Evolutionary conservation across 2,888 invertebrate genomes (phyloP), one percentile per base, ranked within the genome.

Genomic region (Drosophila mercatorum): DNA sequence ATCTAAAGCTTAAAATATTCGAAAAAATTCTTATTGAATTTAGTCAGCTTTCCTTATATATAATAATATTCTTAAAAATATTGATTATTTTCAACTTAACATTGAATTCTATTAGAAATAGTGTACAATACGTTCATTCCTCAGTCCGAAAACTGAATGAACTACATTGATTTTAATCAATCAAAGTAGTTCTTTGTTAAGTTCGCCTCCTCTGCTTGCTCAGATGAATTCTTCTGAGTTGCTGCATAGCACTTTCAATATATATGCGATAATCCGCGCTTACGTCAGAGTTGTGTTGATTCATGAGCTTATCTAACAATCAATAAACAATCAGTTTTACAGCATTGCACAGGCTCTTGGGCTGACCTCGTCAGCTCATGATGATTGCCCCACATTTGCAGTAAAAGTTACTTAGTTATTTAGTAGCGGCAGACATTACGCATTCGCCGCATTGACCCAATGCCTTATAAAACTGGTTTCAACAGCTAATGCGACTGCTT

Each of bases 401-500:
- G 51, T 31, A 56, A 55, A 49, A 47, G 43, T 14, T 56, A 41
- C 49, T 69, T 56, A 59, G 47, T 57, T 40, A 14, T 40, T 49
- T 53, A 64, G 36, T 59, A 61, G 64, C 34, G 5, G 49, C 34
- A 17, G 17, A 46, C 49, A 78, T 74, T 77, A 63, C 62, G 49
- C 61, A 74, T 65, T 40, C 66, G 63, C 43, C 22, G 52, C 75
- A 53, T 61, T 79, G 75, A 75, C 75, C 79, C 63, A 78, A 63
- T 72, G 62, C 26, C 65, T 65, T 78, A 58, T 68, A 66, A 31
- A 78, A 65, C 70, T 40, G 49, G 55, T 59, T 64, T 52, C 47
- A 5, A 43, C 51, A 46, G 56, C 41, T 46, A 49, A 43, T 41
- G 44, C 43, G 34, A 14, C 41, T 38, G 65, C 68, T 55, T 69